Conservation (phyloP, 2,888 invertebrate species). For the Acanthosoma haemorrhoidale region DNA sequence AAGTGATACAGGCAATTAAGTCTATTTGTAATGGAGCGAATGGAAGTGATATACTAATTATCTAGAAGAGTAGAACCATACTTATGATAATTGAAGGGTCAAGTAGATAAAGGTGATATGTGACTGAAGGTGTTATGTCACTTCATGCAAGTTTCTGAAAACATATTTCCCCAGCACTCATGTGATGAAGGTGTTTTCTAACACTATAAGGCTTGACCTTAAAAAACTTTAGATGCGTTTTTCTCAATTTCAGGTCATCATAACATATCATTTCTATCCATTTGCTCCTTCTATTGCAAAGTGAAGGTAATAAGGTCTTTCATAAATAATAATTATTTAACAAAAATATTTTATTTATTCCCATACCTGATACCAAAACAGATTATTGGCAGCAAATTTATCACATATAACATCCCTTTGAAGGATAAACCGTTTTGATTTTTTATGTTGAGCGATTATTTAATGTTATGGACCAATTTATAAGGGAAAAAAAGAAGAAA, state of each 20-base stretch:
- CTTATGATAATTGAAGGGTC: not conserved
- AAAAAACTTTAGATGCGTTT: no score
- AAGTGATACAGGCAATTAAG: conserved; percentile 17
- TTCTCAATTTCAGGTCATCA: no score
- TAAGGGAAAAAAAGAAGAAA: conserved; percentile 19
- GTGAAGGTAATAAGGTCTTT: not conserved
- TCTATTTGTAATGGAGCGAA: conserved; percentile 6
- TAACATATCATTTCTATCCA: no score
- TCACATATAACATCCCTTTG: conserved; percentile 40
- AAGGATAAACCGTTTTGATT: conserved; percentile 38
- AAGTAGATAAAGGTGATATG: no score
- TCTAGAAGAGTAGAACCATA: not conserved
- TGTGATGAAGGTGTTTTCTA: no score
- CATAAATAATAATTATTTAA: conserved; percentile 15
- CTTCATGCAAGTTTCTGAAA: no score
- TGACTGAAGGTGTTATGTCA: no score
- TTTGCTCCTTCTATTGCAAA: no score
- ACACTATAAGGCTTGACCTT: no score
- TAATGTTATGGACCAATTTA: conserved; percentile 18
- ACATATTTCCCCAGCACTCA: no score
- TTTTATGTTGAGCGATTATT: conserved; percentile 33
- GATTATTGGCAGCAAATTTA: conserved; percentile 41
- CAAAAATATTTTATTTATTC: conserved; percentile 38
- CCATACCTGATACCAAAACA: conserved; percentile 36
- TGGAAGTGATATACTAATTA: not conserved